These are phyloP conservation scores for Drosophila cardini DNA, from an alignment of 1,140 invertebrate species.

Conservation along the genomic window DNA sequence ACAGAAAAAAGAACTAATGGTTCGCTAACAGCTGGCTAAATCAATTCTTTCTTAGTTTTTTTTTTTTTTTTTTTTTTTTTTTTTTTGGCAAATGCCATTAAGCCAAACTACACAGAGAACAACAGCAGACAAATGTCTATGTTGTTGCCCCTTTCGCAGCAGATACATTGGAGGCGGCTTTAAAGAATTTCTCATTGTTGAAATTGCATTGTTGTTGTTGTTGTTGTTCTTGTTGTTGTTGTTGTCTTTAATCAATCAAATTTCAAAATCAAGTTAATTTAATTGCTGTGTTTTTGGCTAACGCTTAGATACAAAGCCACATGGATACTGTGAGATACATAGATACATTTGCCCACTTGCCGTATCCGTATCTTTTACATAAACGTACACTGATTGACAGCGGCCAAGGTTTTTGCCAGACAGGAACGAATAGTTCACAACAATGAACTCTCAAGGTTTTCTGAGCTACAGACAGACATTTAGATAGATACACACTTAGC, in stretches of 20 bases:
- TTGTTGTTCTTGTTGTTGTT: slow-evolving; percentile 13
- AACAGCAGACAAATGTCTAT: neutral
- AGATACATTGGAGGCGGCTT: slow-evolving; percentile 25
- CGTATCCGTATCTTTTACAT: slow-evolving; percentile 45
- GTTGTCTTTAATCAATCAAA: slow-evolving; percentile 72
- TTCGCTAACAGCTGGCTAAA: slow-evolving; percentile 26
- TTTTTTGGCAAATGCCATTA: slow-evolving; percentile 57
- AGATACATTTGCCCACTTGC: slow-evolving; percentile 5
- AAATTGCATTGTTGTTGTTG: neutral
- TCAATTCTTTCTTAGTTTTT: too few relatives aligned
- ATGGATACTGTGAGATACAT: neutral
- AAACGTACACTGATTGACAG: slow-evolving; percentile 3
- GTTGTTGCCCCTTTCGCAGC: slow-evolving; percentile 4
- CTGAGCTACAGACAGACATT: neutral
- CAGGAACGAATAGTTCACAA: slow-evolving; percentile 23
- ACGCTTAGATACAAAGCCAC: neutral
- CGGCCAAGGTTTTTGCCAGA: slow-evolving; percentile 17
- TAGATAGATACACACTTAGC: neutral
- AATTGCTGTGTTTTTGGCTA: slow-evolving; percentile 48
- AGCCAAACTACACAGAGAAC: slow-evolving; percentile 38
- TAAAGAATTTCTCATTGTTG: slow-evolving; percentile 42
- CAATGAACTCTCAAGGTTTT: slow-evolving; percentile 27
- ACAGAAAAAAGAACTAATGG: neutral
- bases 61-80: too few relatives aligned
- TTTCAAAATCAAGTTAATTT: slow-evolving; percentile 60